phyloP scores from a whole-genome alignment of 2,888 invertebrate genomes.

The Drosophila glabriapex region DNA sequence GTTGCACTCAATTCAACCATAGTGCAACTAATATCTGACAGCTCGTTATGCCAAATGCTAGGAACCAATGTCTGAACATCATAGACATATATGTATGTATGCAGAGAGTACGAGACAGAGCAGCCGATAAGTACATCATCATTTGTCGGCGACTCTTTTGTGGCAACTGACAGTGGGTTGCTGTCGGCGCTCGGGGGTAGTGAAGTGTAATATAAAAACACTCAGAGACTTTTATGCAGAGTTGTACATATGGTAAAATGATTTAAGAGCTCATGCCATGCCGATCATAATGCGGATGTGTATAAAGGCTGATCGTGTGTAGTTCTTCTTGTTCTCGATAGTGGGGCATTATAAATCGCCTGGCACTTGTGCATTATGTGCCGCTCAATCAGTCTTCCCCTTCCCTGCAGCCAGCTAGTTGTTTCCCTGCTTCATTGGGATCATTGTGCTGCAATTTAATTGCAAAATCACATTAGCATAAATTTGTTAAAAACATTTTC shows the following conservation, averaged over 20 bases:
- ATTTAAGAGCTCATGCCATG: slow-evolving; percentile 60
- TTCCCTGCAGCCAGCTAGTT: not conserved
- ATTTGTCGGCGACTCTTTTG: slow-evolving; percentile 70
- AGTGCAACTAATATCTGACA: slow-evolving; percentile 58
- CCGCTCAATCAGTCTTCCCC: slow-evolving; percentile 57
- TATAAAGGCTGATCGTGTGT: slow-evolving; percentile 47
- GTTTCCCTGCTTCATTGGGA: slow-evolving; percentile 36
- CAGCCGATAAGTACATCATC: slow-evolving; percentile 65
- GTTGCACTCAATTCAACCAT: slow-evolving; percentile 39
- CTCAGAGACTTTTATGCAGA: slow-evolving; percentile 35
- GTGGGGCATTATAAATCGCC: slow-evolving; percentile 65
- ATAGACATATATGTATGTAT: not conserved
- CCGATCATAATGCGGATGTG: slow-evolving; percentile 72
- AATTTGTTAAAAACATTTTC: slow-evolving; percentile 79
- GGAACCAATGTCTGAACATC: slow-evolving; percentile 45
- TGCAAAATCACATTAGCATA: slow-evolving; percentile 82
- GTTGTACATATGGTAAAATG: slow-evolving; percentile 68
- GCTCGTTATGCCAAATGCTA: slow-evolving; percentile 65
- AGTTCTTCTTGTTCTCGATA: slow-evolving; percentile 4
- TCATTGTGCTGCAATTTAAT: slow-evolving; percentile 71
- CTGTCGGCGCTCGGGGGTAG: not conserved
- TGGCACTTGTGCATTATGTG: slow-evolving; percentile 75
- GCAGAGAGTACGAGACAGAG: not conserved
- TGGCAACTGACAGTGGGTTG: slow-evolving; percentile 14
- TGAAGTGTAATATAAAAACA: slow-evolving; percentile 38